phyloP scores from a whole-genome alignment of 2,797 vertebrate genomes.

The Hoplostethus atlanticus region DNA sequence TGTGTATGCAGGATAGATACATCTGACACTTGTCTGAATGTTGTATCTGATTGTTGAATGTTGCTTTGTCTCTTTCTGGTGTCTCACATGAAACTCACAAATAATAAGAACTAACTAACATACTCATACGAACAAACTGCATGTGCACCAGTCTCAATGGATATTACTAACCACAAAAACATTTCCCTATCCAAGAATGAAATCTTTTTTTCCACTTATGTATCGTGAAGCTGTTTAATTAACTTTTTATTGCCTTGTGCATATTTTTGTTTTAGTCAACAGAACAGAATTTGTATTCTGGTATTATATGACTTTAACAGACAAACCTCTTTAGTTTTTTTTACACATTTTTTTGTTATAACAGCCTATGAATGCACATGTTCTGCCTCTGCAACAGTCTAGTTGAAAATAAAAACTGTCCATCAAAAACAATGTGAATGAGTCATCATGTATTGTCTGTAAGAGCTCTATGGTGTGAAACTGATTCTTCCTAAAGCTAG shows the following conservation, averaged over 20 bases:
- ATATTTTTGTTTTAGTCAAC: too few species aligned
- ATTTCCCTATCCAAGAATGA: background rate
- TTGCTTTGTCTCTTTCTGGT: too few species aligned
- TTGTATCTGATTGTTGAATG: too few species aligned
- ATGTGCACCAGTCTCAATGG: background rate
- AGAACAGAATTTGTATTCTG: too few species aligned
- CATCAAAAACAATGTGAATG: background rate
- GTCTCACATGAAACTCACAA: too few species aligned
- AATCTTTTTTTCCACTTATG: background rate
- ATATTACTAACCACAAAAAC: background rate
- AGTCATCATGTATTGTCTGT: background rate
- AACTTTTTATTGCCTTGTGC: too few species aligned
- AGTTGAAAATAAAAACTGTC: background rate
- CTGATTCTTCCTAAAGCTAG: background rate
- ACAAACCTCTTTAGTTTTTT: background rate
- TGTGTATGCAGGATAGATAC: background rate
- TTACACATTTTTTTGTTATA: background rate
- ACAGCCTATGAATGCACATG: background rate
- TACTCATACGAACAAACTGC: too few species aligned
- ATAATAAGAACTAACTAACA: too few species aligned
- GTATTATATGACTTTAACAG: background rate
- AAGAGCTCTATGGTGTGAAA: background rate
- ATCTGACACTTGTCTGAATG: background rate
- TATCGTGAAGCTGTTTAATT: background rate
- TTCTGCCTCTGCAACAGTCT: background rate